phyloP scores from a whole-genome alignment of 2,113 vertebrate genomes.

The Irena cyanogastra region DNA sequence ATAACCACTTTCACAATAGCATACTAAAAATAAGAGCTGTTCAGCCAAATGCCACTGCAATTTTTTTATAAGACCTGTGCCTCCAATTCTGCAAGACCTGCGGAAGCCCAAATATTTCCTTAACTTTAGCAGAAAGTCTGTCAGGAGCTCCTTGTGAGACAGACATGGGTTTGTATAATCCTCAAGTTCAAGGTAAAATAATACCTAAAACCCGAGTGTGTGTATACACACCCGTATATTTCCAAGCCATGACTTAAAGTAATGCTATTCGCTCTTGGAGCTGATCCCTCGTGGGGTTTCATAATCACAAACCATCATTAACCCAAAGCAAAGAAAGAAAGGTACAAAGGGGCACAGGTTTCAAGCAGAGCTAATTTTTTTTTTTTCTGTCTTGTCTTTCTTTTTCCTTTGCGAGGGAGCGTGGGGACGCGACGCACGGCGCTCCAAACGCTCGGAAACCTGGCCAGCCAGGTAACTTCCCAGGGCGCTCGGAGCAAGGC shows the following conservation, averaged over 20 bases:
- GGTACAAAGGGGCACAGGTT: conserved; percentile 33
- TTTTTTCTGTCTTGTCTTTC: neutral
- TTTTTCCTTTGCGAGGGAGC: neutral
- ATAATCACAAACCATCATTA: conserved; percentile 25
- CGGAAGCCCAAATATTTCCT: neutral
- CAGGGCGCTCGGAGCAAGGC: neutral
- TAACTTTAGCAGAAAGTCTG: neutral
- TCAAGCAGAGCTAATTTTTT: neutral
- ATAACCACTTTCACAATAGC: conserved; percentile 59
- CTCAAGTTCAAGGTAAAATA: neutral
- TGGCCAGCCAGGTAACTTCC: neutral
- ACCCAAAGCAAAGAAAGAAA: conserved; percentile 5
- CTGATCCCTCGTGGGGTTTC: neutral
- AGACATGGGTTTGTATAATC: neutral
- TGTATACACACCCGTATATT: neutral
- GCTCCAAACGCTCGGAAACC: neutral
- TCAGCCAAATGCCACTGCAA: conserved; percentile 26
- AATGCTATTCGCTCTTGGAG: neutral
- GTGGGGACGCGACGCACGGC: neutral
- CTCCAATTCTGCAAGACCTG: conserved; percentile 30
- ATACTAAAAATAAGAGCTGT: conserved; percentile 26
- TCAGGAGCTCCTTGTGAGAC: neutral
- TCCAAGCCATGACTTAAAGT: neutral
- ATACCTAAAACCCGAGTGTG: neutral
- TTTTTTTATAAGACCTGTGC: conserved; percentile 23